Base-by-base conservation (phyloP, 2,888 invertebrate species). In the Steinernema carpocapsae region DNA sequence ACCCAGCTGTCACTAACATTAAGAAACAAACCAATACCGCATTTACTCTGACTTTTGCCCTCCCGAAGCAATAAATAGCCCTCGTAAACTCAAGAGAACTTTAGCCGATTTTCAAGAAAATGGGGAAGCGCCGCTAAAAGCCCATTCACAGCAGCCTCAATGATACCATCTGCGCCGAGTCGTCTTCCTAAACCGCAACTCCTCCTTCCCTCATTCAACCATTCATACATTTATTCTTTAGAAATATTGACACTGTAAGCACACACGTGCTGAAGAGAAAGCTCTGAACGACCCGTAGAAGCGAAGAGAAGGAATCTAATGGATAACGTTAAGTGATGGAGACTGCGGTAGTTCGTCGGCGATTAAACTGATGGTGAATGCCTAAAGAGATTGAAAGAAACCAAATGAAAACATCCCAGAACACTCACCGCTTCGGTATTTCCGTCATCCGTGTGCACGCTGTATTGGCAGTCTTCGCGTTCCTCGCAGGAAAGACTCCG, bases 401-500 rank as follows among this genome's bases (percentile, higher is more conserved):
- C 22, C 37, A 1, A 32, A 26, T 1, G 17, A 7, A 22, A 32
- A 24, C 56, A 26, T 56, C 17, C 2, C 7, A 3, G 37, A 26
- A 29, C 32, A 64, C 64, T 64, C 32, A 64, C 64, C 64, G 64
- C 64, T 64, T 64, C 64, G 64, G 32, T 26, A 26, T 64, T 26
- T 37, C 37, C 37, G 17, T 64, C 64, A 12, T 64, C 64, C 29
- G 29, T 32, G 64, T 64, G 64, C 17, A 64, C 64, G 64, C 64
- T 64, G 64, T 64, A 64, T 6, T 29, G 32, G 19, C 29, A 3
- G 29, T 26, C 29, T 29, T 64, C 29, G 29, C 29, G 24, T 29
- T 64, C 64, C 37, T 64, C 64, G 32, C 64, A 64, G 32, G 64
- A 64, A 29, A 64, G 64, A 32, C 64, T 64, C 37, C 64, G 29